Base-by-base conservation (phyloP, 2,888 invertebrate species). In the Petrophora chlorosata region DNA sequence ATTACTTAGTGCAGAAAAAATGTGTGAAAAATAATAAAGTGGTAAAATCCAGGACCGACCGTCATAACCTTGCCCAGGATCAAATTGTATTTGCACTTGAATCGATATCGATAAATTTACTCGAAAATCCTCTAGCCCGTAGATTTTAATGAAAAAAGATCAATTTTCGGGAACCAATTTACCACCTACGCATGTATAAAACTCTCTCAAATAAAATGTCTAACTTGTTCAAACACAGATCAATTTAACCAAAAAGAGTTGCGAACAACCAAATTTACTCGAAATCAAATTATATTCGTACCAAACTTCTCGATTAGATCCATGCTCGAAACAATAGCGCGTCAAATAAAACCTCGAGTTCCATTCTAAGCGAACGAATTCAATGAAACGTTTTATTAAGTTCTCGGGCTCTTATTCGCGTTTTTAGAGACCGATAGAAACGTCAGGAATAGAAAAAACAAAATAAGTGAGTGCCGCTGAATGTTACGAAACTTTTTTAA, bases 281-380 rank as follows among this genome's bases (percentile, higher is more conserved):
- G 3, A 12, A 49, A 49, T 29, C 33, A 16, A 34, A 39, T 48
- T 48, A 39, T 35, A 34, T 55, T 43, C 51, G 29, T 41, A 53
- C 17, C 32, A 10, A 53, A 55, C 53, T 54, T 50, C n/a, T 41
- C 34, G 42, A 52, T 52, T 47, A 59, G 43, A 58, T 54, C 35
- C 40, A 45, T 48, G 42, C 29, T 55, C 17, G 25, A 56, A 55
- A 60, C 50, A 60, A 57, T 56, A 40, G 52, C 38, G 52, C 38
- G 8, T 38, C 52, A 43, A 53, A 55, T 53, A 49, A 55, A 59
- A 49, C 55, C 32, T 41, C 29, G n/a, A 41, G 49, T 26, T 53
- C 7, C 13, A 25, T 45, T 48, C 16, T 22, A 41, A 48, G 35
- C 30, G 41, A 42, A 35, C 40, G 49, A 49, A 54, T 57, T 30